phyloP scores from a whole-genome alignment of 1,140 invertebrate genomes.

The Drosophila punjabiensis region DNA sequence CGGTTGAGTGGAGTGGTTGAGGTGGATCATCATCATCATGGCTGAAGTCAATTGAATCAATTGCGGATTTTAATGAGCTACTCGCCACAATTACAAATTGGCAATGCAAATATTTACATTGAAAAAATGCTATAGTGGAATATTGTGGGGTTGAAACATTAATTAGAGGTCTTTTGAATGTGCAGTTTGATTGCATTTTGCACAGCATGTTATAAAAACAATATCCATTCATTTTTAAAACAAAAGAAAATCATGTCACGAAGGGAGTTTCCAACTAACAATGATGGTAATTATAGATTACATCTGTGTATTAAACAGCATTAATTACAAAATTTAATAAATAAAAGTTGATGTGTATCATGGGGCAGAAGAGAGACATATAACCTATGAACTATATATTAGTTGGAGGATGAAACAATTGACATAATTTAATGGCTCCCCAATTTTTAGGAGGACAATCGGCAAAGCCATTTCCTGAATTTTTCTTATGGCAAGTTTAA shows the following conservation, averaged over 20 bases:
- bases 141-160: not conserved
- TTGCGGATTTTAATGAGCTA: conserved; percentile 26
- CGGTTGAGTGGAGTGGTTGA: conserved; percentile 23
- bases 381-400: not conserved
- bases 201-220: too few species aligned
- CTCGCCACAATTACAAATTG: conserved; percentile 5
- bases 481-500: not conserved
- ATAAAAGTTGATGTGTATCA: not conserved
- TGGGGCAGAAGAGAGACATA: not conserved
- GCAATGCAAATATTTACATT: conserved; percentile 5
- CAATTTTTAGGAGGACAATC: not conserved
- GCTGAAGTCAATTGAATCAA: conserved; percentile 15
- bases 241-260: not conserved
- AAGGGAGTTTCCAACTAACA: not conserved
- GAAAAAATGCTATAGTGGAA: not conserved
- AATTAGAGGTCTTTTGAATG: not conserved
- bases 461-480: not conserved
- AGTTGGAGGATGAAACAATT: not conserved
- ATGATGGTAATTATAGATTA: not conserved
- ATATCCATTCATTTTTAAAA: not conserved
- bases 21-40: conserved; percentile 8
- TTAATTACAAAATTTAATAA: conserved; percentile 3
- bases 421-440: not conserved
- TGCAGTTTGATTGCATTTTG: conserved; percentile 2
- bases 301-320: not conserved